These are phyloP conservation scores for Pinna nobilis DNA, from an alignment of 1,140 invertebrate species.

Conservation along the genomic window DNA sequence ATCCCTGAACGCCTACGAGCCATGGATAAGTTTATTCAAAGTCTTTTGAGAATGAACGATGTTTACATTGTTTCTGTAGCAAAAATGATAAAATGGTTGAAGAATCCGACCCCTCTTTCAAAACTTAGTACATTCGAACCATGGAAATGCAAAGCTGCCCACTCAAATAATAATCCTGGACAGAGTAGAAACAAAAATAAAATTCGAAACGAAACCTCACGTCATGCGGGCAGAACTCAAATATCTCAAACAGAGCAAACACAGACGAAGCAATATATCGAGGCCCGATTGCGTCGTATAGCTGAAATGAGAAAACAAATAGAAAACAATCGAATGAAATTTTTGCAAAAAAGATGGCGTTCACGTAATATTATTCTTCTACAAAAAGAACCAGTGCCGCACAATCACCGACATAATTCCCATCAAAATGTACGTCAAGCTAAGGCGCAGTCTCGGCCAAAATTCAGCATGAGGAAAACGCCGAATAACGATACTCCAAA, in stretches of 20 bases:
- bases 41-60: slow-evolving; percentile 52
- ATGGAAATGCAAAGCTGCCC: slow-evolving; percentile 46
- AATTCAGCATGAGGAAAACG: background rate
- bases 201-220: background rate
- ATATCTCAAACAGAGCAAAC: background rate
- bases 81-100: slow-evolving; percentile 64
- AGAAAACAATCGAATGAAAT: background rate
- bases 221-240: no score
- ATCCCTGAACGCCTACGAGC: slow-evolving; percentile 49
- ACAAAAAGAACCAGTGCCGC: background rate
- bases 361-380: background rate
- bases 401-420: background rate
- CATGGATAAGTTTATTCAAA: slow-evolving; percentile 60
- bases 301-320: slow-evolving; percentile 10
- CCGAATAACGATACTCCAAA: background rate
- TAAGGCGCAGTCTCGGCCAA: background rate
- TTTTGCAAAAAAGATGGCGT: background rate
- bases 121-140: slow-evolving; percentile 51
- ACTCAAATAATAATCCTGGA: background rate
- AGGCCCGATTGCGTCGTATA: slow-evolving; percentile 7
- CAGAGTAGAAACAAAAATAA: background rate
- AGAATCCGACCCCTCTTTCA: slow-evolving; percentile 51
- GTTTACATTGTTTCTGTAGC: slow-evolving; percentile 62
- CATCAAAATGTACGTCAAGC: slow-evolving; percentile 2
- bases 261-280: slow-evolving; percentile 9